Base-by-base conservation (phyloP, 2,888 invertebrate species). In the Cyrtodaria siliqua region DNA sequence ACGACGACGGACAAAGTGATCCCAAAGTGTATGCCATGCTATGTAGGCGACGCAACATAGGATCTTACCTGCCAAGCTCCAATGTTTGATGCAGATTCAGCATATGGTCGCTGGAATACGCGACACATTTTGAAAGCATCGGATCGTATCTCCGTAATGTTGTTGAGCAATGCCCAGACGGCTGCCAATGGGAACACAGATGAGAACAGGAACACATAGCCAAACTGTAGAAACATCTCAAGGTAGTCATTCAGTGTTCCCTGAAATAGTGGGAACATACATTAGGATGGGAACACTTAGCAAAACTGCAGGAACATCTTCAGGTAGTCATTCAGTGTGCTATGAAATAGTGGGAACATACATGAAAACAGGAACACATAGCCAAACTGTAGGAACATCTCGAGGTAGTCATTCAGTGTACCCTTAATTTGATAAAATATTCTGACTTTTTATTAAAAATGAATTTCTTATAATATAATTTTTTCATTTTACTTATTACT, bases 211-310 rank as follows among this genome's bases (percentile, higher is more conserved):
- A 96, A 96, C 2, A 96, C 96, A 92, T 96, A 96, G 55, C 96
- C 96, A 89, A 96, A 96, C 93, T 96, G 96, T 59, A 96, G 95
- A 92, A 96, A 96, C 92, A 96, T 94, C 93, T 96, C 96, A 84
- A 96, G 93, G 91, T 96, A 96, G 90, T 96, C 96, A 90, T 96
- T 96, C 90, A 96, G 95, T 0, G 96, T 96, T 71, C 95, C 96
- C 94, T 95, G 91, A 33, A 90, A 69, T 12, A 33, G 6, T 33
- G 33, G 6, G 33, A 33, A 8, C 12, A 33, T 33, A 33, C 12
- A 12, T 33, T n/a, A n/a, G n/a, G 12, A 33, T 33, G 33, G 33
- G 12, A 33, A 4, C 33, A 33, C 4, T 8, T 33, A 12, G 6
- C 33, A 33, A 33, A 33, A 33, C 12, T 33, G 33, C 12, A 12